Evolutionary conservation across 2,888 invertebrate species (phyloP), one percentile per base, ranked within the genome.

Genomic region (Macrosoma leucophasiata): DNA sequence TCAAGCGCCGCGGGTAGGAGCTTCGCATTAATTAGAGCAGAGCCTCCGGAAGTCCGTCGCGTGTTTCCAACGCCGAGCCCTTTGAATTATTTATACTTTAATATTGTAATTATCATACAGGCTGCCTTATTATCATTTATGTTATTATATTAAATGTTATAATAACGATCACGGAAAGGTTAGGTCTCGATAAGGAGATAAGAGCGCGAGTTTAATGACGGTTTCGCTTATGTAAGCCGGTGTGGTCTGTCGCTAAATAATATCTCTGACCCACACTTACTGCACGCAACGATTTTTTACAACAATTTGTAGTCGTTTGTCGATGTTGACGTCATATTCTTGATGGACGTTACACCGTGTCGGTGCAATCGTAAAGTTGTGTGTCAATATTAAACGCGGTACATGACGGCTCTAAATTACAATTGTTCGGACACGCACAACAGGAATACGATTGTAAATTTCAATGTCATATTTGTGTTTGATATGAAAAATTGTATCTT

Each of bases 11-110:
- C 58, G 54, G 58, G 64, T 58, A 58, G 54, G 58, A 53, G 54
- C 50, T 55, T 58, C 60, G 72, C 65, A 74, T 74, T 78, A 67
- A 75, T 81, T 73, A 71, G 66, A 62, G 40, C 52, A 50, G 49
- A 48, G 49, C 60, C 69, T 74, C 73, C 81, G 81, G 82, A 81
- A 81, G 78, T 75, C 42, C 65, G 66, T 82, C 79, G 82, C 82
- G 82, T 82, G 82, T 73, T 61, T 65, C 62, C 62, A 70, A 53
- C 64, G 67, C 61, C 72, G 74, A 74, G 69, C 58, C 63, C 74
- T 72, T 76, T 81, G 81, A 79, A 84, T 84, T 81, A 84, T 84
- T 82, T 82, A 82, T 81, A 73, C 68, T 66, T 78, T 78, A 77
- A 78, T 77, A 79, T 78, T 77, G 70, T 77, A 77, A 81, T 81